Evolutionary conservation across 2,888 invertebrate genomes (phyloP).

Genomic region (Melanargia galathea): DNA sequence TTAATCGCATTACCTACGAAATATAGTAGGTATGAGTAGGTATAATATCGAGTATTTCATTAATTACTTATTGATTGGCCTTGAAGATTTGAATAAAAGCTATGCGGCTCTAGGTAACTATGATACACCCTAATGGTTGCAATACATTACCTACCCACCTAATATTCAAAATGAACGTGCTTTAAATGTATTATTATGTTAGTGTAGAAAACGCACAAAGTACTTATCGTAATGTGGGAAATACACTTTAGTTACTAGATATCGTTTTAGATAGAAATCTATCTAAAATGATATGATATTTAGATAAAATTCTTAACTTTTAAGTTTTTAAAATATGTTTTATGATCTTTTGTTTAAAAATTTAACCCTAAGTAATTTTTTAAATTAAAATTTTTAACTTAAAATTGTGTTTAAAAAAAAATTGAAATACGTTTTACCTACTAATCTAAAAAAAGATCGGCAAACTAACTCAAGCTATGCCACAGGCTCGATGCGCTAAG

Average conservation of each 20-base stretch:
- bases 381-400: too few species aligned
- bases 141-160: background rate
- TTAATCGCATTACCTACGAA: background rate
- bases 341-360: too few species aligned
- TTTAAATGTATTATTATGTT: background rate
- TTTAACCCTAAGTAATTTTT: too few species aligned
- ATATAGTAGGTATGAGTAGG: background rate
- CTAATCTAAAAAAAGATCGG: too few species aligned
- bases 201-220: background rate
- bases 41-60: background rate
- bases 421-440: too few species aligned
- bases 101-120: background rate
- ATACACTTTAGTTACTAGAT: background rate
- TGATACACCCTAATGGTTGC: too few species aligned
- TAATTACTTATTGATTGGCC: background rate
- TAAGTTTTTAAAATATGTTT: too few species aligned
- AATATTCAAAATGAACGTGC: background rate
- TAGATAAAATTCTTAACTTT: too few species aligned
- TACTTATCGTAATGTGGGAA: background rate
- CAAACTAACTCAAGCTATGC: too few species aligned
- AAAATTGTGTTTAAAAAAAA: too few species aligned
- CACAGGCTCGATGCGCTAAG: too few species aligned
- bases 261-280: background rate
- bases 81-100: conserved; percentile 6
- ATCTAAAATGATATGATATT: too few species aligned